phyloP scores from a whole-genome alignment of 2,113 vertebrate species.

The Fulmarus glacialis region DNA sequence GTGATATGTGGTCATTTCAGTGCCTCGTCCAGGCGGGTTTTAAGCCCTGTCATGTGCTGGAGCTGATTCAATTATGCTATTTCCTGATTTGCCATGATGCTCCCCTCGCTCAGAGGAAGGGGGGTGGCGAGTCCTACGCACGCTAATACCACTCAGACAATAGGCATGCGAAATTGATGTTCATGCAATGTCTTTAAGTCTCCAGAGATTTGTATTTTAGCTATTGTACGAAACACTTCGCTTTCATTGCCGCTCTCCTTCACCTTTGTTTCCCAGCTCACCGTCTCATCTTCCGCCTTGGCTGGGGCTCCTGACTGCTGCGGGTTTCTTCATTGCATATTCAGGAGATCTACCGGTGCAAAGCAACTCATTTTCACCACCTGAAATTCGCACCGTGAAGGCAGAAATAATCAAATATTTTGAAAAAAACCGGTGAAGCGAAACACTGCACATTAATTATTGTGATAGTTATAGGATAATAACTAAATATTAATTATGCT shows the following conservation, averaged over 20 bases:
- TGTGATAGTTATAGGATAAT: slow-evolving; percentile 51
- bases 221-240: background rate
- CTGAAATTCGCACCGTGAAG: slow-evolving; percentile 28
- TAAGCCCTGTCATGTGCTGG: background rate
- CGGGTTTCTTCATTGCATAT: slow-evolving; percentile 63
- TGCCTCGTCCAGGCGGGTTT: background rate
- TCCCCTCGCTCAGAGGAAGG: background rate
- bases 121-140: background rate
- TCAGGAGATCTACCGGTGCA: slow-evolving; percentile 57
- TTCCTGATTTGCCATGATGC: background rate
- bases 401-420: slow-evolving; percentile 70
- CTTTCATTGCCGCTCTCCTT: slow-evolving; percentile 48
- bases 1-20: background rate
- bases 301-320: slow-evolving; percentile 49
- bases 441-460: slow-evolving; percentile 59
- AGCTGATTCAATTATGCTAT: slow-evolving; percentile 7
- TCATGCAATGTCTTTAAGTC: slow-evolving; percentile 51
- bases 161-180: slow-evolving; percentile 46
- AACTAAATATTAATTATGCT: slow-evolving; percentile 63
- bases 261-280: slow-evolving; percentile 55
- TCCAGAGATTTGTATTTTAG: slow-evolving; percentile 35
- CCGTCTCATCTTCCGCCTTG: slow-evolving; percentile 29
- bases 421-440: slow-evolving; percentile 42
- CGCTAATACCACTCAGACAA: slow-evolving; percentile 31
- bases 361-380: slow-evolving; percentile 61